These are phyloP conservation scores for Barnardius zonarius DNA, from an alignment of 2,113 vertebrate genomes.

Conservation along the genomic window DNA sequence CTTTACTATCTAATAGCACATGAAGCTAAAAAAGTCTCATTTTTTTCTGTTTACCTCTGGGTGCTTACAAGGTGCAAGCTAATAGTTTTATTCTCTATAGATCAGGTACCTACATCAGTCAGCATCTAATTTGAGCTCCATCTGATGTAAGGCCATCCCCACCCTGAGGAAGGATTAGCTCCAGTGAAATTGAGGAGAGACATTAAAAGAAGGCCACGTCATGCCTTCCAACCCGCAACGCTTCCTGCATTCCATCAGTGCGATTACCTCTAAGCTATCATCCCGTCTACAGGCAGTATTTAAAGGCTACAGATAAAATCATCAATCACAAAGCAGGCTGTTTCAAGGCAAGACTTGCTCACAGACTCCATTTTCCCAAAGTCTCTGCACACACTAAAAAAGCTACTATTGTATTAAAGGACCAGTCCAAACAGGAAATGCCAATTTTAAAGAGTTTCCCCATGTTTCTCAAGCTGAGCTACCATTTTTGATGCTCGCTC, in stretches of 20 bases:
- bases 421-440: background rate
- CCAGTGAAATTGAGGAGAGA: background rate
- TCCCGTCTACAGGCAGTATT: background rate
- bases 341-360: background rate
- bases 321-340: background rate
- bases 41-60: background rate
- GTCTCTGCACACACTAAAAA: background rate
- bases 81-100: background rate
- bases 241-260: background rate
- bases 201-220: background rate
- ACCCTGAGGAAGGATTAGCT: background rate
- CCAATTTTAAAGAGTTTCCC: background rate
- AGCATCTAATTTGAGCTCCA: background rate
- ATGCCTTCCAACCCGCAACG: background rate
- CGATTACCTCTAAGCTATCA: background rate
- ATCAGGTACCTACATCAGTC: background rate
- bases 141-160: background rate
- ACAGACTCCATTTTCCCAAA: background rate
- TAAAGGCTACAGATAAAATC: background rate
- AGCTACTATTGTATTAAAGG: rapidly evolving
- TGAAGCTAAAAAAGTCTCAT: background rate
- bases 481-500: background rate
- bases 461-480: background rate
- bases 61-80: background rate
- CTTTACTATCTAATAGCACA: background rate